A percentile compares a stretch with the other conserved stretches of the same genome.
These are phyloP conservation scores for Chiroxiphia lanceolata DNA, from an alignment of 2,797 vertebrate genomes.

Conservation along the genomic window DNA sequence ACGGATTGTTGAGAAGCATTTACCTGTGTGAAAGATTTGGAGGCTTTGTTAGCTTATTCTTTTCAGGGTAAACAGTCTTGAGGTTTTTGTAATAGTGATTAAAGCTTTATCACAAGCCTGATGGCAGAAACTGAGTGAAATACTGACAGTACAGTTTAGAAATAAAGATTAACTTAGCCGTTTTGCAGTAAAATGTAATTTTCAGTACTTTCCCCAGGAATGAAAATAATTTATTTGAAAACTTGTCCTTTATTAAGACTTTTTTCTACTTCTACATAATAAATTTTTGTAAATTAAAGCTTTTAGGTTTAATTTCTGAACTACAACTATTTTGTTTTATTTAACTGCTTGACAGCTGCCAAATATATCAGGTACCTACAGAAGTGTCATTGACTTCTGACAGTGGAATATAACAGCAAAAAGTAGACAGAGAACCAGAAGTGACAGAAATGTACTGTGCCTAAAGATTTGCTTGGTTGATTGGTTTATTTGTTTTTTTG, in stretches of 20 bases:
- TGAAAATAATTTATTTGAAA: not conserved
- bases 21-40: not conserved
- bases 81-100: not conserved
- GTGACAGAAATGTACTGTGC: not conserved
- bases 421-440: not conserved
- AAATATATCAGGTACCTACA: not conserved
- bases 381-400: not conserved
- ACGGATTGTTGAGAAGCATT: not conserved
- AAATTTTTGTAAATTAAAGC: not conserved
- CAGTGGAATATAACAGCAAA: not conserved
- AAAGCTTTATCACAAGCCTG: not conserved
- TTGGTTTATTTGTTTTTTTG: not conserved
- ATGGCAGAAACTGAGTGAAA: not conserved
- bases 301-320: not conserved
- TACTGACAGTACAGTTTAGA: not conserved
- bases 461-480: not conserved
- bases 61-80: not conserved
- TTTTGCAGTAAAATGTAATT: not conserved
- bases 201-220: not conserved
- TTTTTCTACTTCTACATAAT: not conserved
- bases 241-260: not conserved
- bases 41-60: not conserved
- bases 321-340: not conserved
- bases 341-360: not conserved
- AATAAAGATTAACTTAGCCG: not conserved